Evolutionary conservation across 2,888 invertebrate species (phyloP), one percentile per base, ranked within the genome.

Genomic region (Hydroisotoma schaefferi): DNA sequence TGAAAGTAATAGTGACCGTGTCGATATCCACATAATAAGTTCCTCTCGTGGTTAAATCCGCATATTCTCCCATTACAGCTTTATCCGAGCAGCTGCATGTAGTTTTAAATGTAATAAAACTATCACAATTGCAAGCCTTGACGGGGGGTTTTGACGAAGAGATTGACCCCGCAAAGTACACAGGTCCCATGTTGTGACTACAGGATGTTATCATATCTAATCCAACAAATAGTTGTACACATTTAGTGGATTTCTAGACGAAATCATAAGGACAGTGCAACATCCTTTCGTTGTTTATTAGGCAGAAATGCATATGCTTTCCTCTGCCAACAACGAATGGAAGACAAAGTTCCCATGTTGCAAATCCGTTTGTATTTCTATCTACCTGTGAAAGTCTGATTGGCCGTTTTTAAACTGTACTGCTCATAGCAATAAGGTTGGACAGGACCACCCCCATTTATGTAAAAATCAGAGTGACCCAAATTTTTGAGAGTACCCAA

Each of bases 401-500:
- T n/a, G 55, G 59, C 40, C 27, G 27, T 22, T 59, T 53, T n/a
- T n/a, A 12, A 55, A n/a, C n/a, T 55, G 20, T 37, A 59, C 20
- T 61, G 20, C 12, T 43, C 43, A 12, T 51, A 23, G 27, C 65
- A 65, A 25, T 58, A 58, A 10, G 43, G 53, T 26, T 65, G 65
- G 15, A 62, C 22, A 4, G 65, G 65, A 22, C 65, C 65, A 20
- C 65, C 65, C 15, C 65, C 65, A 52, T 57, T 55, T 56, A 59
- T 61, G 25, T 58, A 65, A 22, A 61, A 65, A 25, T 65, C 65
- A 5, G 27, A 58, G 26, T 65, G 61, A 15, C 65, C 65, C 38
- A 65, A 54, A 27, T 56, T 54, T 23, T 58, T 53, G 20, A 54
- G 54, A 12, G 57, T 61, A 10, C 65, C 65, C 0, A 57, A 23